phyloP scores from a whole-genome alignment of 1,140 invertebrate genomes.

The Meloidogyne chitwoodi region DNA sequence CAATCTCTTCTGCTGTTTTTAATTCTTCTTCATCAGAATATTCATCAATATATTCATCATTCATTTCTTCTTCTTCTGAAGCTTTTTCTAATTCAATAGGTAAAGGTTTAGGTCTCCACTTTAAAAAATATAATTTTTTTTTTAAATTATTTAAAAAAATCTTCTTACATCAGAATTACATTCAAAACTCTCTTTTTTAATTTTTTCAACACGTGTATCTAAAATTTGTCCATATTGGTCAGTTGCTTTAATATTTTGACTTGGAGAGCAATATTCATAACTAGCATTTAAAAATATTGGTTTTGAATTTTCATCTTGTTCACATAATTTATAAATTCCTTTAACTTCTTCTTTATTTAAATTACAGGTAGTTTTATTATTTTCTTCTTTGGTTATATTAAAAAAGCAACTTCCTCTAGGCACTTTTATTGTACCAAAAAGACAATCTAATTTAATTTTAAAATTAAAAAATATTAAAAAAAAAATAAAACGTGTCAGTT shows the following conservation, averaged over 20 bases:
- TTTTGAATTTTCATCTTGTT: not conserved
- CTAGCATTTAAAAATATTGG: not conserved
- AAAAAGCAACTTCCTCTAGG: not conserved
- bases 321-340: not conserved
- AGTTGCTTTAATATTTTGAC: not conserved
- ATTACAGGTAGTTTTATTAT: not conserved
- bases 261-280: not conserved
- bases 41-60: not conserved
- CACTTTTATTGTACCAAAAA: not conserved
- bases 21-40: not conserved
- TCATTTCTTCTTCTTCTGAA: not conserved
- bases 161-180: not conserved
- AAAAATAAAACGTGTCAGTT: not conserved
- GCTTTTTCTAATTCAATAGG: constrained; percentile 3
- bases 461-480: no score
- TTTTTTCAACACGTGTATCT: not conserved
- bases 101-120: not conserved
- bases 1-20: not conserved
- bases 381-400: not conserved
- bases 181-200: not conserved
- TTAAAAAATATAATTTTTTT: not conserved
- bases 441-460: not conserved
- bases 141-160: not conserved
- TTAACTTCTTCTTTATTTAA: not conserved
- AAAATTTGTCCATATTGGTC: not conserved